Conservation (phyloP, 2,888 invertebrate species). For the Frankliniella fusca region DNA sequence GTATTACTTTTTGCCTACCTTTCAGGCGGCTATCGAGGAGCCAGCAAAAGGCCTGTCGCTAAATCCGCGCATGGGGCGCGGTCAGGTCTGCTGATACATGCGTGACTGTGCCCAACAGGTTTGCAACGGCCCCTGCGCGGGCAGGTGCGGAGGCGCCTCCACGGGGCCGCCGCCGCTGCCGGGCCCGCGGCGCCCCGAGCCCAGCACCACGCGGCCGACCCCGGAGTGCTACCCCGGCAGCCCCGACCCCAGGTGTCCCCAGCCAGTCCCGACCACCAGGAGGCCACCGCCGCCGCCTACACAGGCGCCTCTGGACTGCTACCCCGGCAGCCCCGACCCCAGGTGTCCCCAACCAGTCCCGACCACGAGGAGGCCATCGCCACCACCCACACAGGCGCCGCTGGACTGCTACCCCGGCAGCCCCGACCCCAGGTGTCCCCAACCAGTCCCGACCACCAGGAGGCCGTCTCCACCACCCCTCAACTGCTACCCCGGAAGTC, state of each 20-base stretch:
- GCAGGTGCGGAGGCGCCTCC: constrained; percentile 38
- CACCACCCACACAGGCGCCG: constrained; percentile 39
- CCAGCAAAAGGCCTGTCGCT: too few species aligned
- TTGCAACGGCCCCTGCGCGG: constrained; percentile 42
- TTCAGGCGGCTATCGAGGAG: too few species aligned
- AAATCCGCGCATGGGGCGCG: too few species aligned
- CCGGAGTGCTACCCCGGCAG: constrained; percentile 28
- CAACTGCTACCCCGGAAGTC: constrained; percentile 44
- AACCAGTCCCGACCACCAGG: constrained; percentile 40
- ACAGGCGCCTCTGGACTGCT: constrained; percentile 29
- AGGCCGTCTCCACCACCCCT: constrained; percentile 40
- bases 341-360: constrained; percentile 36
- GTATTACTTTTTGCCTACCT: too few species aligned
- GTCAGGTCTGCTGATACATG: not conserved
- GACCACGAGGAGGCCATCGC: constrained; percentile 39
- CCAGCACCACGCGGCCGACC: too few species aligned
- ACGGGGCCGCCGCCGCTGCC: constrained; percentile 32
- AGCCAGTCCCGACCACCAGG: constrained; percentile 29
- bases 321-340: constrained; percentile 29
- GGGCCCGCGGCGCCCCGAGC: constrained; percentile 23
- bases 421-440: constrained; percentile 43
- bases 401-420: constrained; percentile 42
- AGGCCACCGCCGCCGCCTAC: constrained; percentile 35
- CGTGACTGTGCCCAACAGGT: constrained; percentile 38
- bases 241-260: constrained; percentile 32